Evolutionary conservation across 2,113 vertebrate genomes (phyloP).

Genomic region (Amblyopsis rosae): DNA sequence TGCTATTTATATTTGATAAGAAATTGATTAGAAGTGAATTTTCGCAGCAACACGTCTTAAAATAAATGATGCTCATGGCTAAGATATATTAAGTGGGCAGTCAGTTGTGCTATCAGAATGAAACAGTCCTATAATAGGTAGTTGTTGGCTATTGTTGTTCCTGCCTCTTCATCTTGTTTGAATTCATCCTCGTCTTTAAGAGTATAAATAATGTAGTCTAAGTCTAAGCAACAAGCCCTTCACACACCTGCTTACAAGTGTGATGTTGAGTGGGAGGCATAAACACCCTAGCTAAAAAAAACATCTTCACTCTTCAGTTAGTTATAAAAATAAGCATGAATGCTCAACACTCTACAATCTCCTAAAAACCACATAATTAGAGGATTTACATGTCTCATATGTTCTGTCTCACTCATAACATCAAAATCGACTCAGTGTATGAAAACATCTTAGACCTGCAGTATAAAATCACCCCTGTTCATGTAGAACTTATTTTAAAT

Average conservation of each 20-base stretch:
- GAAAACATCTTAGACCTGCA: too few species aligned
- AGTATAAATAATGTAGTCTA: neutral
- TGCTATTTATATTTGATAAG: too few species aligned
- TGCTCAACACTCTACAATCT: slow-evolving; percentile 10
- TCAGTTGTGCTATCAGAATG: slow-evolving; percentile 19
- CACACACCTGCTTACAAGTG: neutral
- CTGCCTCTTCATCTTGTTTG: slow-evolving; percentile 15
- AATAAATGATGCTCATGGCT: slow-evolving; percentile 4
- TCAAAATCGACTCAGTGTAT: neutral
- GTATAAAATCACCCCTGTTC: too few species aligned
- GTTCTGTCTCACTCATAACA: neutral
- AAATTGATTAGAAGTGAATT: too few species aligned
- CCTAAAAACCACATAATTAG: neutral
- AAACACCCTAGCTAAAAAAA: slow-evolving; percentile 31
- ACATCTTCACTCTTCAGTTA: slow-evolving; percentile 32
- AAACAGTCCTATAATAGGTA: too few species aligned
- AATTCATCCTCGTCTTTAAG: slow-evolving; percentile 24
- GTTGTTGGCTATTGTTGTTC: neutral
- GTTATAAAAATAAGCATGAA: slow-evolving; percentile 31
- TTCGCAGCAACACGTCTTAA: neutral
- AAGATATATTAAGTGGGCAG: slow-evolving; percentile 43
- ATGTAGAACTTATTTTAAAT: too few species aligned
- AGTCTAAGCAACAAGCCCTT: neutral
- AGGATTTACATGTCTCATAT: neutral
- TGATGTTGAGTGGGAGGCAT: slow-evolving; percentile 24